phyloP scores from a whole-genome alignment of 92 coral and sea anemone genomes.

The Zoanthus sansibaricus region DNA sequence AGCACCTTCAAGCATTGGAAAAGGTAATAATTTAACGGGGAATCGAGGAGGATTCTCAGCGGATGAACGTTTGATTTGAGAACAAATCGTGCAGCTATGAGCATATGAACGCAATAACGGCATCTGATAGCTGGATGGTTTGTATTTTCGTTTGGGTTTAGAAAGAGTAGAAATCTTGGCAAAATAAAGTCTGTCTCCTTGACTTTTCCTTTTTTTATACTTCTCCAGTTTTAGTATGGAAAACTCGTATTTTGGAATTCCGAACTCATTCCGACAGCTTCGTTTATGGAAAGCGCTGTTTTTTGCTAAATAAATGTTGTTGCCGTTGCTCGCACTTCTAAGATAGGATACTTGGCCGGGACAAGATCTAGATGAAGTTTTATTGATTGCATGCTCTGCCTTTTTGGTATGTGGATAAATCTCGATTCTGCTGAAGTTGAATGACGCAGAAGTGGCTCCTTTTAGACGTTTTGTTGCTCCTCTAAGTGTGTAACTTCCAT shows the following conservation, averaged over 20 bases:
- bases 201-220: conserved; percentile 45
- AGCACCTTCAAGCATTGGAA: conserved; percentile 55
- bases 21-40: conserved; percentile 29
- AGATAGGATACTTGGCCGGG: conserved; percentile 61
- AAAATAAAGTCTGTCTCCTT: conserved; percentile 68
- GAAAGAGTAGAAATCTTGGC: conserved; percentile 71
- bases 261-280: conserved; percentile 75
- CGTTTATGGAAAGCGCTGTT: conserved; percentile 70
- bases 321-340: conserved; percentile 38
- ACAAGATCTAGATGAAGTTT: conserved; percentile 68
- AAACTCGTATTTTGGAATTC: conserved; percentile 78
- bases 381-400: conserved; percentile 45
- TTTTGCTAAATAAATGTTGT: conserved; percentile 49
- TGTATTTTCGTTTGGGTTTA: conserved; percentile 60
- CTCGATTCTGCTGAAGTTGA: conserved; percentile 68
- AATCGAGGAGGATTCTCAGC: conserved; percentile 59
- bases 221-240: conserved; percentile 70
- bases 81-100: conserved; percentile 74
- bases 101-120: conserved; percentile 68
- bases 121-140: conserved; percentile 71
- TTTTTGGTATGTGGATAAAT: conserved; percentile 66
- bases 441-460: conserved; percentile 70
- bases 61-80: conserved; percentile 60
- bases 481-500: conserved; percentile 60
- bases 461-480: conserved; percentile 26